Evolutionary conservation across 92 coral and sea anemone species (phyloP).

Genomic region (Desmophyllum pertusum): DNA sequence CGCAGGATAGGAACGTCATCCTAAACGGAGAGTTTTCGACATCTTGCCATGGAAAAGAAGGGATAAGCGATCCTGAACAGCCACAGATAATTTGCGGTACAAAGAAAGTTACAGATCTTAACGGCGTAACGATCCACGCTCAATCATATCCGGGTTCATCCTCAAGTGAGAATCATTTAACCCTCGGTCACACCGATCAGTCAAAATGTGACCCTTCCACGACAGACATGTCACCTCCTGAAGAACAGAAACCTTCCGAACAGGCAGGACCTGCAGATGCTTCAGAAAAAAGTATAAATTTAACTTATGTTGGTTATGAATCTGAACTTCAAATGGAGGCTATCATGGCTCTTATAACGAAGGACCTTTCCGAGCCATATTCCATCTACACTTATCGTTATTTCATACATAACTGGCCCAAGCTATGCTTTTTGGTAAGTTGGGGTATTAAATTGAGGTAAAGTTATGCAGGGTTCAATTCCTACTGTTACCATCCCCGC

Average conservation of each 20-base stretch:
- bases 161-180: conserved; percentile 41
- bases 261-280: conserved; percentile 44
- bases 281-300: conserved; percentile 17
- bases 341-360: conserved; percentile 96
- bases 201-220: conserved; percentile 32
- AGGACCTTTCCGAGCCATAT: conserved; percentile 98
- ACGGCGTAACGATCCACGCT: conserved; percentile 63
- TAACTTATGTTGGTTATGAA: conserved; percentile 81
- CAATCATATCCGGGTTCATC: conserved; percentile 31
- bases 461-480: neutral
- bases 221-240: conserved; percentile 18
- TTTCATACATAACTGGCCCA: conserved; percentile 99
- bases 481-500: no score
- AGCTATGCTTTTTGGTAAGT: conserved; percentile 95
- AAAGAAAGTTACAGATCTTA: conserved; percentile 75
- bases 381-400: conserved; percentile 98
- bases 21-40: conserved; percentile 36
- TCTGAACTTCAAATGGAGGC: conserved; percentile 95
- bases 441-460: neutral
- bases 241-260: conserved; percentile 16
- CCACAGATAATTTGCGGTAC: conserved; percentile 31
- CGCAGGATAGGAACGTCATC: conserved; percentile 14
- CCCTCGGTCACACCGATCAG: conserved; percentile 6
- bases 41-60: conserved; percentile 14
- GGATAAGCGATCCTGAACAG: conserved; percentile 9